phyloP scores from a whole-genome alignment of 2,113 vertebrate genomes.

The Dicrurus megarhynchus region DNA sequence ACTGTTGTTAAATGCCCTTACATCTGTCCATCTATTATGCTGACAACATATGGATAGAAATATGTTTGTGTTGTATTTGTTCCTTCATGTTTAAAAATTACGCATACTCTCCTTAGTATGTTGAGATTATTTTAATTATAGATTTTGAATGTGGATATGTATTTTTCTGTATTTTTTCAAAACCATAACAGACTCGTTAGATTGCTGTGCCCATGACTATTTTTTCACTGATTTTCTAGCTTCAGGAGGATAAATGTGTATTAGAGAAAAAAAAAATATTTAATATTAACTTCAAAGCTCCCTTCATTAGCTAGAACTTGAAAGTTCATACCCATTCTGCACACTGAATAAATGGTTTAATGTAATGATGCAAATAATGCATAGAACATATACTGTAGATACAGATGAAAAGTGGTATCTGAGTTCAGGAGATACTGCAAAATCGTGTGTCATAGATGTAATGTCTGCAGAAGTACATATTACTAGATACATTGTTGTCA shows the following conservation, averaged over 20 bases:
- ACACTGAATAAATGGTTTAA: neutral
- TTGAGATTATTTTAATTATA: neutral
- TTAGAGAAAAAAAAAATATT: neutral
- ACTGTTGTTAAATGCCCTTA: neutral
- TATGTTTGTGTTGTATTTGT: neutral
- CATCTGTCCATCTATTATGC: neutral
- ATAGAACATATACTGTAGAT: neutral
- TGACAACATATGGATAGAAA: neutral
- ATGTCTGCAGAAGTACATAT: neutral
- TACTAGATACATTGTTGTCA: neutral
- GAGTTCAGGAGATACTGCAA: neutral
- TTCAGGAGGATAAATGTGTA: neutral
- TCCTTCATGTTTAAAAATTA: neutral
- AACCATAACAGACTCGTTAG: neutral
- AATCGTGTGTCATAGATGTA: neutral
- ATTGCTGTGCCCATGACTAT: neutral
- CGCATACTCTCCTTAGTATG: neutral
- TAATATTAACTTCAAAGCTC: neutral
- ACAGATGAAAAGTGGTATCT: neutral
- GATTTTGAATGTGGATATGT: neutral
- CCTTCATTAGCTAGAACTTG: neutral
- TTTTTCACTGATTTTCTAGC: neutral
- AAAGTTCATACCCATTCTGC: neutral
- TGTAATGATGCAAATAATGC: neutral
- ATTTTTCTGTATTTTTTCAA: neutral